Conservation (phyloP, 1,140 invertebrate genomes). For the Carcinoscorpius rotundicauda region DNA sequence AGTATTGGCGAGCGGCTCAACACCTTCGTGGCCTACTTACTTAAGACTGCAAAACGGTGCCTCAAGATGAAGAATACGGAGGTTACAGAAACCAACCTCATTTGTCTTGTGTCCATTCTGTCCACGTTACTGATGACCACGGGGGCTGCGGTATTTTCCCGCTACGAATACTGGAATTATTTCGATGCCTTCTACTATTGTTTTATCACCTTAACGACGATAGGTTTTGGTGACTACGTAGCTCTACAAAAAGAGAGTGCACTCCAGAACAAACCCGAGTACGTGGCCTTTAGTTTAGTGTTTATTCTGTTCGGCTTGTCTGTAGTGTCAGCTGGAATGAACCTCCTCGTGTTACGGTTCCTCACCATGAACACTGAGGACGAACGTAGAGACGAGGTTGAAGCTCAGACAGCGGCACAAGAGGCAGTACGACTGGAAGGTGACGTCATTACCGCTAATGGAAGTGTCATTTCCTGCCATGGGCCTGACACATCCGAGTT, state of each 20-base stretch:
- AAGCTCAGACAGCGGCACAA: slow-evolving; percentile 52
- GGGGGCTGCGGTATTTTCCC: slow-evolving; percentile 87
- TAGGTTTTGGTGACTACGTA: slow-evolving; percentile 57
- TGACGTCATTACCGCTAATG: slow-evolving; percentile 68
- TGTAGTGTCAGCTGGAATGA: slow-evolving; percentile 97
- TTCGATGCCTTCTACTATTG: slow-evolving; percentile 99
- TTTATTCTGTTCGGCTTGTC: slow-evolving; percentile 99
- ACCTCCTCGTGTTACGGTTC: slow-evolving; percentile 93
- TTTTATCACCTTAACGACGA: slow-evolving; percentile 96
- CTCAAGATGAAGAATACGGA: slow-evolving; percentile 42
- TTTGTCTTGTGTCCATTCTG: slow-evolving; percentile 87
- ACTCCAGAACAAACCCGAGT: slow-evolving; percentile 88
- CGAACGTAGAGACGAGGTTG: slow-evolving; percentile 90
- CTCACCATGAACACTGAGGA: slow-evolving; percentile 97
- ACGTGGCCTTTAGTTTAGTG: slow-evolving; percentile 94
- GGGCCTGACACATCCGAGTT: slow-evolving; percentile 38
- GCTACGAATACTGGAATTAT: slow-evolving; percentile 94
- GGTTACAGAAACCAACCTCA: slow-evolving; percentile 77
- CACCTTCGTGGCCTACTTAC: slow-evolving; percentile 86
- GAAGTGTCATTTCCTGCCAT: slow-evolving; percentile 50
- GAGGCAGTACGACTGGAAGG: slow-evolving; percentile 73
- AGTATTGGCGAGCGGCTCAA: slow-evolving; percentile 94
- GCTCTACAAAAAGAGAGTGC: slow-evolving; percentile 68
- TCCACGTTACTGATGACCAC: slow-evolving; percentile 90
- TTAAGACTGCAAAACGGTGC: slow-evolving; percentile 68